Base-by-base conservation (phyloP, 53 echinoderm and acorn worm species). In the Luidia sarsii region DNA sequence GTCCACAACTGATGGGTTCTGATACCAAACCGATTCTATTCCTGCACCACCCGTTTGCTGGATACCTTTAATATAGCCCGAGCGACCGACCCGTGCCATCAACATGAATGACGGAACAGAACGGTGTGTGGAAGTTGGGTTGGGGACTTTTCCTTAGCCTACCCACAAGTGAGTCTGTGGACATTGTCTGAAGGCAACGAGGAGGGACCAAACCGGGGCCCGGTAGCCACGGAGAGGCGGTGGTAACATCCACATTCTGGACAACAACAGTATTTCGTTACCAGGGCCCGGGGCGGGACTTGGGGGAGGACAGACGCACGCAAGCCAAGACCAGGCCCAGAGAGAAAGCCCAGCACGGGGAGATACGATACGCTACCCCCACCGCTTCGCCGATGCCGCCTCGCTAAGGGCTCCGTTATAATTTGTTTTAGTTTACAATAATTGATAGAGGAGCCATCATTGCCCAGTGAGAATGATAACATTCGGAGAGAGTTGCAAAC, bases 401-500 rank as follows among this genome's bases (percentile, higher is more conserved):
- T 48, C 60, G 77, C 77, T 77, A 43, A 22, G 39, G 77, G 77
- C 60, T 29, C 60, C 77, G 77, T 60, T 77, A 61, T 77, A 77
- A 77, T 77, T 77, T 77, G 77, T 77, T 77, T 77, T 77, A 77
- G 45, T 77, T 77, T 77, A 61, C 77, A 77, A 77, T 61, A 77
- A 77, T 77, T 77, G 77, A 77, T 46, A 77, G 59, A 18, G 77
- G 77, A 43, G 55, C 77, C 7, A 33, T 19, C 32, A 19, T 30
- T 31, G 43, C 46, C 28, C 41, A 22, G 10, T 41, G 11, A 20
- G 61, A 61, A 41, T 59, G 77, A 77, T 41, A 60, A 77, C 77
- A 77, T 32, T 43, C 39, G 14, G 16, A 15, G 22, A n/a, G n/a
- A n/a, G n/a, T n/a, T n/a, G n/a, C n/a, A n/a, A n/a, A n/a, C n/a